A percentile compares a stretch with the other conserved stretches of the same genome.
These are phyloP conservation scores for Nautilus pompilius DNA, from an alignment of 1,140 invertebrate species.

Conservation along the genomic window DNA sequence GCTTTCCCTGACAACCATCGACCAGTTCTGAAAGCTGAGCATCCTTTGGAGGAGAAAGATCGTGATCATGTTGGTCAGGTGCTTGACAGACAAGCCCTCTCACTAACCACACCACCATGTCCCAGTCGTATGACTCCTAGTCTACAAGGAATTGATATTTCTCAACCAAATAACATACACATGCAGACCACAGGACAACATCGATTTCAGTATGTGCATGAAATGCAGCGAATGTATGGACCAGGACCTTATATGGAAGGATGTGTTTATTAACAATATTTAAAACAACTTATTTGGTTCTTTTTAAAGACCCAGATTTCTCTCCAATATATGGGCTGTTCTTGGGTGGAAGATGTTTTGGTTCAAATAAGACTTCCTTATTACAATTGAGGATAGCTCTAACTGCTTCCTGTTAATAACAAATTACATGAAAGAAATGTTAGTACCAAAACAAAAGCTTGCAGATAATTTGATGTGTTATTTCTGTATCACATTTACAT, in stretches of 20 bases:
- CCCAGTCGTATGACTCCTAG: conserved; percentile 13
- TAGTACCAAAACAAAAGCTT: no score
- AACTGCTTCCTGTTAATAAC: no score
- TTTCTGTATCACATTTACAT: no score
- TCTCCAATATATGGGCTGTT: no score
- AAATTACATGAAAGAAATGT: no score
- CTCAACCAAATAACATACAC: conserved; percentile 3
- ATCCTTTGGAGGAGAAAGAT: not conserved
- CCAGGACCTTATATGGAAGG: conserved; percentile 46
- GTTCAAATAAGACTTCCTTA: no score
- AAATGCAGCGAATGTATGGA: conserved; percentile 43
- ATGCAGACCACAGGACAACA: conserved; percentile 34
- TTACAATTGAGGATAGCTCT: no score
- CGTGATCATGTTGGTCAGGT: not conserved
- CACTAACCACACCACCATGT: conserved; percentile 17
- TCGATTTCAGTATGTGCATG: conserved; percentile 44
- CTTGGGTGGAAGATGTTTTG: no score
- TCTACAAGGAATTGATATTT: conserved; percentile 9
- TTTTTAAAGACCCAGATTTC: no score
- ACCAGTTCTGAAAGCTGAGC: conserved; percentile 44
- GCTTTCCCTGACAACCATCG: no score
- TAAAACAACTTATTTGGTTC: no score
- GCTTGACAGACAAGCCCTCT: conserved; percentile 10
- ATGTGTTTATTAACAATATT: conserved; percentile 35
- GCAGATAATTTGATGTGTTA: no score